A percentile compares a stretch with the other conserved stretches of the same genome.
Evolutionary conservation across 1,140 invertebrate species (phyloP).

Genomic region (Lamellibrachia luymesi): DNA sequence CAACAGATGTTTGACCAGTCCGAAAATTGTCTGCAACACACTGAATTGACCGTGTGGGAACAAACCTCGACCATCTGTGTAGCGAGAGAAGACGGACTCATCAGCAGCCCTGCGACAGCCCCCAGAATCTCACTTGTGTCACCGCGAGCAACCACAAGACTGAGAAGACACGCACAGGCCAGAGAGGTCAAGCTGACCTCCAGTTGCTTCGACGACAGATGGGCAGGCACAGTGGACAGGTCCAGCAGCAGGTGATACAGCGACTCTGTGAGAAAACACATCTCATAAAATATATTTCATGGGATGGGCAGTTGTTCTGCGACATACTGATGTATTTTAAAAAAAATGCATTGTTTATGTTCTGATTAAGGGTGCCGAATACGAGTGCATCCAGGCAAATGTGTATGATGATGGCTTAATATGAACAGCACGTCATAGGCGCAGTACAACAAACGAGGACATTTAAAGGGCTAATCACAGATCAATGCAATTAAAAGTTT

Average conservation of each 20-base stretch:
- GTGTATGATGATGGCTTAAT: too few relatives aligned
- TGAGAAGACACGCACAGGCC: conserved; percentile 85
- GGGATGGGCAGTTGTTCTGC: too few relatives aligned
- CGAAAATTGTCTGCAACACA: too few relatives aligned
- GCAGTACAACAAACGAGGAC: too few relatives aligned
- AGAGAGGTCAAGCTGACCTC: conserved; percentile 69
- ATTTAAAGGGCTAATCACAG: too few relatives aligned
- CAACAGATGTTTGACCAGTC: too few relatives aligned
- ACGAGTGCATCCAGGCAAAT: too few relatives aligned
- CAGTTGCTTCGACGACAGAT: conserved; percentile 56
- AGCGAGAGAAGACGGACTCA: conserved; percentile 76
- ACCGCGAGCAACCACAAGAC: conserved; percentile 85
- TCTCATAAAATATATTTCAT: background rate
- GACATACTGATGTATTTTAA: too few relatives aligned
- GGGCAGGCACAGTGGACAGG: conserved; percentile 63
- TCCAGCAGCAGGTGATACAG: conserved; percentile 77
- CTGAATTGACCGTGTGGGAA: conserved; percentile 23
- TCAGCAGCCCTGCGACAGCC: conserved; percentile 82
- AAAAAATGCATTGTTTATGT: too few relatives aligned
- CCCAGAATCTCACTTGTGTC: conserved; percentile 88
- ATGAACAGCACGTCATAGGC: too few relatives aligned
- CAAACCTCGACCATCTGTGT: conserved; percentile 76
- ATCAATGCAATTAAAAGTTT: too few relatives aligned
- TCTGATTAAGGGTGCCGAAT: too few relatives aligned
- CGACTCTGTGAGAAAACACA: conserved; percentile 63